These are phyloP conservation scores for Neopipo cinnamomea DNA, from an alignment of 2,113 vertebrate genomes.

Conservation along the genomic window DNA sequence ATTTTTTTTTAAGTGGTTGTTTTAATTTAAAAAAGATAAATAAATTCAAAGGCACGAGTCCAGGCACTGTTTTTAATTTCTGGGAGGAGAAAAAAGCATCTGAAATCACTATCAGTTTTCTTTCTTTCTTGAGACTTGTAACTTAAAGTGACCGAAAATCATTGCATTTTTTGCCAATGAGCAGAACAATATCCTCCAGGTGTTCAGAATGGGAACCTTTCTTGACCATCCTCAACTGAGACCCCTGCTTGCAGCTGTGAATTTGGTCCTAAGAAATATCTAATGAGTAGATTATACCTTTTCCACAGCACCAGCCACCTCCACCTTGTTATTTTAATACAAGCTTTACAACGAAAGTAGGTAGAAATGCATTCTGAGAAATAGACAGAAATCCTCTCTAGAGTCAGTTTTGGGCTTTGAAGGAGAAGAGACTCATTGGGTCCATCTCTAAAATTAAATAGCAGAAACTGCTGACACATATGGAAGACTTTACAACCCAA, in stretches of 20 bases:
- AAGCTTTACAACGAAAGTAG: background rate
- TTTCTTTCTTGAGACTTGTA: slow-evolving; percentile 12
- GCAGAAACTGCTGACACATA: background rate
- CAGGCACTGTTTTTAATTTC: slow-evolving; percentile 53
- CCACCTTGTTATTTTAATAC: background rate
- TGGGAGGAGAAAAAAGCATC: slow-evolving; percentile 31
- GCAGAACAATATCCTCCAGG: background rate
- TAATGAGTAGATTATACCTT: background rate
- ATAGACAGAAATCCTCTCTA: background rate
- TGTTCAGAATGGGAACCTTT: background rate
- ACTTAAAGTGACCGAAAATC: background rate
- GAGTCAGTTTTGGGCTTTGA: background rate
- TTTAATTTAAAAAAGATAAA: slow-evolving; percentile 59
- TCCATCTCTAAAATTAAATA: background rate
- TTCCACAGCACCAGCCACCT: background rate
- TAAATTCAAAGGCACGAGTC: slow-evolving; percentile 23
- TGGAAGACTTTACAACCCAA: background rate
- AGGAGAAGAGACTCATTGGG: background rate
- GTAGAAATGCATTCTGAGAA: background rate
- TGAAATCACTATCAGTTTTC: slow-evolving; percentile 16
- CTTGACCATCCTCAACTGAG: background rate
- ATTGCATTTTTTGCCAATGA: slow-evolving; percentile 23
- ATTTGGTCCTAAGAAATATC: background rate
- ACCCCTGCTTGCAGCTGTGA: background rate
- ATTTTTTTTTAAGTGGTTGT: background rate